Evolutionary conservation across 2,888 invertebrate genomes (phyloP).

Genomic region (Torymus aiolomorphi): DNA sequence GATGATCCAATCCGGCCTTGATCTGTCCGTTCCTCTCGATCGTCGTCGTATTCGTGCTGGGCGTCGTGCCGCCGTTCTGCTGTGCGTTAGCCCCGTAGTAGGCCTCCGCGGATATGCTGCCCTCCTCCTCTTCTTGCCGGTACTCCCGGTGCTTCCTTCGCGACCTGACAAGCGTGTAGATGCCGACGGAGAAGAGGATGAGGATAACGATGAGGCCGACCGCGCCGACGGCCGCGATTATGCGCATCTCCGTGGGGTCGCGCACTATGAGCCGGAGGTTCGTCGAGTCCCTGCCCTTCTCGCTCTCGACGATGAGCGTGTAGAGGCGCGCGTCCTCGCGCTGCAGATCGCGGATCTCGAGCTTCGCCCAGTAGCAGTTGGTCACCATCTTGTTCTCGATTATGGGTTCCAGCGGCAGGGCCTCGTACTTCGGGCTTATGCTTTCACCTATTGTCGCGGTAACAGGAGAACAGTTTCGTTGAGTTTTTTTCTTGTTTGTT

Average conservation of each 20-base stretch:
- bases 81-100: conserved; percentile 64
- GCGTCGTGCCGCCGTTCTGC: not conserved
- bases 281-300: conserved; percentile 84
- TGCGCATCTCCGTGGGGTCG: conserved; percentile 71
- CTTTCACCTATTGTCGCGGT: conserved; percentile 64
- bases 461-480: no score
- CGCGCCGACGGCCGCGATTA: conserved; percentile 70
- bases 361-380: conserved; percentile 89
- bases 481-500: no score
- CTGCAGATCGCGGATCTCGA: conserved; percentile 85
- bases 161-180: conserved; percentile 64
- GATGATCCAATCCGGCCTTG: conserved; percentile 50
- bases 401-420: conserved; percentile 71
- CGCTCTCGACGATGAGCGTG: conserved; percentile 90
- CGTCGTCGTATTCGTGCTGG: conserved; percentile 45
- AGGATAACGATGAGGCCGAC: conserved; percentile 69
- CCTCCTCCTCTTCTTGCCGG: conserved; percentile 68
- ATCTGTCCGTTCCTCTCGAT: conserved; percentile 55
- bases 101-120: conserved; percentile 73
- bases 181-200: conserved; percentile 66
- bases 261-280: conserved; percentile 70
- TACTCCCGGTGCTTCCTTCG: conserved; percentile 67
- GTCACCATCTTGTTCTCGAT: conserved; percentile 70
- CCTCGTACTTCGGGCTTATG: conserved; percentile 72
- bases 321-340: conserved; percentile 91